Base-by-base conservation (phyloP, 2,797 vertebrate species). In the Megalops cyprinoides region DNA sequence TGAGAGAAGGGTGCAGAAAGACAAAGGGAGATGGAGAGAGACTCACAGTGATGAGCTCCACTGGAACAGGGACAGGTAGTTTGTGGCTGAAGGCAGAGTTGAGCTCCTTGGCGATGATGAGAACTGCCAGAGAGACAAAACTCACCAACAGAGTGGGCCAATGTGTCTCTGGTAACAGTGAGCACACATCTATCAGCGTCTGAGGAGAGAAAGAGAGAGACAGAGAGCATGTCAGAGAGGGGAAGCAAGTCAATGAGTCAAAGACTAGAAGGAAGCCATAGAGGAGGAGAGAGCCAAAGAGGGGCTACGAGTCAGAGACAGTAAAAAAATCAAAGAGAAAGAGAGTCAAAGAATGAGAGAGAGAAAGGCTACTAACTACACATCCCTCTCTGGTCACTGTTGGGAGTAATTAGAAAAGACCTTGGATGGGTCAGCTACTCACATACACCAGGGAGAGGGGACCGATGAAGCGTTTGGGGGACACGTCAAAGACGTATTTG, bases 41-140 rank as follows among this genome's bases (percentile, higher is more conserved):
- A 92, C 87, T 83, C 88, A 99, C 98, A 88, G 91, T 95, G 86
- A 98, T 92, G 55, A 99, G 96, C 82, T 99, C 98, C 62, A 97
- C 95, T 1, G 98, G 98, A 82, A 99, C 87, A 0, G 97, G 97
- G 73, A 98, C 88, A 12, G 95, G 95, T 76, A 99, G 90, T 84
- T 92, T 95, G 2, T 91, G 83, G 0, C 87, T 91, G 39, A 97
- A 91, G 79, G 91, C 94, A 56, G 94, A 90, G 83, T 96, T 99
- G 85, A 99, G 83, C 83, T 97, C 90, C 85, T 99, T 99, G 62
- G 97, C 94, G 0, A 90, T 60, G 60, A 96, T 87, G 8, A 99
- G 95, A 73, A 90, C 91, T 81, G 91, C 84, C 74, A 96, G 95
- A 37, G 97, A 93, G 73, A 97, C 93, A 18, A 90, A 20, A 4